Base-by-base conservation (phyloP, 2,888 invertebrate species). In the Acanthoscelides obtectus region DNA sequence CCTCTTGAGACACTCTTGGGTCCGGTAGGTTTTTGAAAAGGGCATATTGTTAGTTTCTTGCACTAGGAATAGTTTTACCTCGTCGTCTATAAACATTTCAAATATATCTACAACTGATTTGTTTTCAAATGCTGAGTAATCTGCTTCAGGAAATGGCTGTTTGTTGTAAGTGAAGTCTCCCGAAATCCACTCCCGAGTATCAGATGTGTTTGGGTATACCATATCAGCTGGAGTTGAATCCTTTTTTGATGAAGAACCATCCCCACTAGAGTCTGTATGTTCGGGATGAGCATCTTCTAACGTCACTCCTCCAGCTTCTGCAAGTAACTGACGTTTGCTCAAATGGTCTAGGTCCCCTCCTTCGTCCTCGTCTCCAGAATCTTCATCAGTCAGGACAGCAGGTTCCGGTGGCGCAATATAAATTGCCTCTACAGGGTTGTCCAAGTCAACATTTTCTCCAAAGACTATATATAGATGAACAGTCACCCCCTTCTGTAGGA, bases 41-140 rank as follows among this genome's bases (percentile, higher is more conserved):
- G 19, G 72, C 71, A 27, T 74, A 70, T 69, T 66, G 63, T 65
- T 69, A n/a, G 73, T 22, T 71, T 73, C 73, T 21, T 25, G 22
- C 65, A 69, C 25, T 20, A 73, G 22, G 25, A 22, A 67, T 63
- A 20, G 20, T 5, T 71, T 63, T 27, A 73, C 65, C 21, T 66
- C 67, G 22, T 71, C 22, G 20, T 71, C 72, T 27, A 72, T 66
- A 64, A 72, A 72, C 45, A 69, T 68, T 27, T 68, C 68, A 27
- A 68, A 68, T 68, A 25, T 6, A 12, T 68, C 25, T 8, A 45
- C 21, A 27, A 45, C 20, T 27, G 25, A 68, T 68, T 27, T 27
- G 25, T 20, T 20, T 17, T 68, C 20, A 22, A 27, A 68, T 19
- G 3, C 0, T 25, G 25, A 68, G 27, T 68, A 68, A 68, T 25